Evolutionary conservation across 2,888 invertebrate genomes (phyloP).

Genomic region (Sarcophaga variegata): DNA sequence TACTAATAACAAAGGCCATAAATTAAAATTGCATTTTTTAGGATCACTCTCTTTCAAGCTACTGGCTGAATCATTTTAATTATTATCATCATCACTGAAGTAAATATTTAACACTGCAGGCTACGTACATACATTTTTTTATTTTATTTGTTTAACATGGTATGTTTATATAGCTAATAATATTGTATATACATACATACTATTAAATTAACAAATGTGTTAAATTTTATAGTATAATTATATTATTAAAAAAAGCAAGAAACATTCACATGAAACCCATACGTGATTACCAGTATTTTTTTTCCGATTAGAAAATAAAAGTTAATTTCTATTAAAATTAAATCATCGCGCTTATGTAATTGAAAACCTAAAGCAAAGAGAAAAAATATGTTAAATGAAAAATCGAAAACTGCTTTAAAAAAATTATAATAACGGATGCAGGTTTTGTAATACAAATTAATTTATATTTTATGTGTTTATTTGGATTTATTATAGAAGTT

Average conservation of each 20-base stretch:
- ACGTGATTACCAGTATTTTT: background rate
- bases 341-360: conserved; percentile 52
- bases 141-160: no score
- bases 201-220: conserved; percentile 34
- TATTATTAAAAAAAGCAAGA: background rate
- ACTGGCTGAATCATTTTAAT: background rate
- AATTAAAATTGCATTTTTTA: background rate
- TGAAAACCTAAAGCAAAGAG: background rate
- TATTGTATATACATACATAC: background rate
- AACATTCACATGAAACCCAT: background rate
- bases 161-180: background rate
- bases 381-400: background rate
- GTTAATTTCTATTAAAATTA: conserved; percentile 20
- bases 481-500: background rate
- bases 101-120: conserved; percentile 34
- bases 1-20: background rate
- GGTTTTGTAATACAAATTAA: background rate
- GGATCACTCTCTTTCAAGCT: background rate
- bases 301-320: conserved; percentile 8
- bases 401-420: conserved; percentile 3
- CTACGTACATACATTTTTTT: background rate
- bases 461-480: conserved; percentile 2
- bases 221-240: conserved; percentile 21
- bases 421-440: conserved; percentile 47
- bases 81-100: conserved; percentile 29